These are phyloP conservation scores for Pseudochromis fuscus DNA, from an alignment of 2,797 vertebrate genomes.

Conservation along the genomic window DNA sequence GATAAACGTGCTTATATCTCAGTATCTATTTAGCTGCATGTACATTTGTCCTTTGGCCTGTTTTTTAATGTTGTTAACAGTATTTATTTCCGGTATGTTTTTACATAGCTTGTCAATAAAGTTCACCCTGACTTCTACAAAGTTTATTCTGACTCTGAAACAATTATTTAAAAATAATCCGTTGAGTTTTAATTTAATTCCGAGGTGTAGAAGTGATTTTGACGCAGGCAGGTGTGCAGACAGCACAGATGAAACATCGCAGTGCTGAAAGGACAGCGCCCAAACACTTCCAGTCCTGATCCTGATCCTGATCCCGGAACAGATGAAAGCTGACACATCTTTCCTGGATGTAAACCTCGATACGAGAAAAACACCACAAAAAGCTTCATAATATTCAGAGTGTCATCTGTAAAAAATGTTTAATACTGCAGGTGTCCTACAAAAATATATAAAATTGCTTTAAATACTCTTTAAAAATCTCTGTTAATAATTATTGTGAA, in stretches of 20 bases:
- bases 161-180: not conserved
- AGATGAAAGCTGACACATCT: not conserved
- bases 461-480: too few relatives aligned
- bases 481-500: too few relatives aligned
- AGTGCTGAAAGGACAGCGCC: slow-evolving; percentile 47
- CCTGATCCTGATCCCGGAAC: slow-evolving; percentile 2
- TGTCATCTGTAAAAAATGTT: not conserved
- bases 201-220: not conserved
- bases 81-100: too few relatives aligned
- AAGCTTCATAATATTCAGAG: not conserved
- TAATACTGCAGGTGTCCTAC: too few relatives aligned
- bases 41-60: not conserved
- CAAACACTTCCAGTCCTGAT: too few relatives aligned
- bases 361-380: not conserved
- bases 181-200: not conserved
- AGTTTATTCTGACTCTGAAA: not conserved
- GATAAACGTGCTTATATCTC: not conserved
- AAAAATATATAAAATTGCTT: too few relatives aligned
- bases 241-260: not conserved
- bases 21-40: not conserved
- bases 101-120: too few relatives aligned
- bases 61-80: not conserved
- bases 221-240: not conserved
- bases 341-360: not conserved
- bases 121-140: not conserved